These are phyloP conservation scores for Brachyrhaphis roseni DNA, from an alignment of 2,797 vertebrate genomes.

Conservation along the genomic window DNA sequence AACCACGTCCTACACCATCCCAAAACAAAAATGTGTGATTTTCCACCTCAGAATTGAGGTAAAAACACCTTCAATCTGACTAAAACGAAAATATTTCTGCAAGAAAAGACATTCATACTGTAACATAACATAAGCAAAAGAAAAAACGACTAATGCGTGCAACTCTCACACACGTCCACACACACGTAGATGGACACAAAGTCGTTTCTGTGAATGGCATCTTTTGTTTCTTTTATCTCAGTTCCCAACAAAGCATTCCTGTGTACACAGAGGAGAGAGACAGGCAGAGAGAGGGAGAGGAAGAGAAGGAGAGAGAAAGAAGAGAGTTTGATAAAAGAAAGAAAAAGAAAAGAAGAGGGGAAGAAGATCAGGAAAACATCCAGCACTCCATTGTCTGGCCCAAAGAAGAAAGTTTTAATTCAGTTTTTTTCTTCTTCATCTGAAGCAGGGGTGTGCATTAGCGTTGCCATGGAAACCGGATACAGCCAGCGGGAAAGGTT, in stretches of 20 bases:
- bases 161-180: conserved; percentile 51
- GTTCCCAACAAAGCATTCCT: conserved; percentile 80
- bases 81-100: background rate
- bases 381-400: conserved; percentile 52
- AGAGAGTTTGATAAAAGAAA: conserved; percentile 11
- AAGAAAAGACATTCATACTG: conserved; percentile 9
- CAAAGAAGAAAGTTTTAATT: conserved; percentile 61
- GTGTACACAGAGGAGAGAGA: conserved; percentile 69
- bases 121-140: conserved; percentile 20
- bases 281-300: conserved; percentile 41
- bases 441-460: conserved; percentile 36
- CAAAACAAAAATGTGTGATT: background rate
- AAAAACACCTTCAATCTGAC: background rate
- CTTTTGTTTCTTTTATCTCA: conserved; percentile 82
- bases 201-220: conserved; percentile 78
- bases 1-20: background rate
- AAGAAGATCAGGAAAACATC: conserved; percentile 53
- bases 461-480: conserved; percentile 72
- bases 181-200: conserved; percentile 60
- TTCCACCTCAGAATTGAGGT: background rate
- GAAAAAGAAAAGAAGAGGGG: conserved; percentile 6
- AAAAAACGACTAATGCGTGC: conserved; percentile 28
- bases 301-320: conserved; percentile 34
- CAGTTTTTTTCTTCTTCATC: conserved; percentile 30
- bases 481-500: conserved; percentile 71